Evolutionary conservation across 2,888 invertebrate species (phyloP), one percentile per base, ranked within the genome.

Genomic region (Lymantria monacha): DNA sequence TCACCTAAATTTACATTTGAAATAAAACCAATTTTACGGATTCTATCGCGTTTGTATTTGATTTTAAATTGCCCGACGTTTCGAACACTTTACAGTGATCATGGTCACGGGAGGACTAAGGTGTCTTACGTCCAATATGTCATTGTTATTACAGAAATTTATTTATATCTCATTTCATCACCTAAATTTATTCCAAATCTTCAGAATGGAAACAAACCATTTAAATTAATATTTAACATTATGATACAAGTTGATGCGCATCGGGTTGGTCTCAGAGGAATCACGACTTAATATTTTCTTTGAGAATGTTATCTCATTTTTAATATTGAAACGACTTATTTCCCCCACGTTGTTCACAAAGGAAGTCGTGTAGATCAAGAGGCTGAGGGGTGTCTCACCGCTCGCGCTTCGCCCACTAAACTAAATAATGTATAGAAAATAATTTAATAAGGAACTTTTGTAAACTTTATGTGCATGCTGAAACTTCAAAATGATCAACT

Each of bases 211-310:
- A 70, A 86, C 82, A 61, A 67, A 66, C 70, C 76, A 76, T 76
- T 79, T 76, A 83, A 82, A 83, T 86, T 75, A 87, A 88, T 87
- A 88, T 88, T 90, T 85, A 83, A 85, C 79, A 74, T 83, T 81
- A 84, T 83, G 85, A 85, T 81, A 85, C 81, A 87, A 86, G 81
- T 88, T 86, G 83, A 87, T 83, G 84, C 81, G 85, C 83, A 83
- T 79, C 75, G 82, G 83, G 87, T 77, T 70, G 72, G 73, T 86
- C 88, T 83, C 85, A 54, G 59, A 64, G 86, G 90, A 86, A 82
- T 82, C 77, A 77, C 84, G 81, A 81, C 86, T 88, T 87, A 87
- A 88, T 88, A 87, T 89, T 87, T 90, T 88, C 87, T 87, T 87
- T 87, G 85, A 85, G 82, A 83, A 86, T 84, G 86, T 87, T 87